Conservation (phyloP, 2,113 vertebrate genomes). For the Noturus placidus region DNA sequence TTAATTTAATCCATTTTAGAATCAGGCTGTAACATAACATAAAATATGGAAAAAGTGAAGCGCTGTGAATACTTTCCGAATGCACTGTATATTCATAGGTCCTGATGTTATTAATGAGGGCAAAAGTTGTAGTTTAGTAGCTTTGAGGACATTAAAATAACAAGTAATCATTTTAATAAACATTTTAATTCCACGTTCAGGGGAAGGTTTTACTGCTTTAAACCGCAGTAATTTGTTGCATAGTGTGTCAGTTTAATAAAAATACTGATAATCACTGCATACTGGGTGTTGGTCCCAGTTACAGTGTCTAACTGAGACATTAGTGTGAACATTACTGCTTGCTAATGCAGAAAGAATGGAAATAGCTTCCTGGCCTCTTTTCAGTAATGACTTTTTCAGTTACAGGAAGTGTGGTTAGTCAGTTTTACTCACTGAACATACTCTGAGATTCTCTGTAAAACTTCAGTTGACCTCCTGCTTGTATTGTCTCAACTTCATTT, state of each 20-base stretch:
- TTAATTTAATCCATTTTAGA: too few relatives aligned
- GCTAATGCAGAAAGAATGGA: background rate
- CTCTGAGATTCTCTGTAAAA: background rate
- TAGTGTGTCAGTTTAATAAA: background rate
- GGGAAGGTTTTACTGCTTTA: background rate
- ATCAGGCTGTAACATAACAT: too few relatives aligned
- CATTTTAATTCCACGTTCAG: background rate
- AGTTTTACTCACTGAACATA: background rate
- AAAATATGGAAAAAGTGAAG: too few relatives aligned
- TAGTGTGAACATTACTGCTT: background rate
- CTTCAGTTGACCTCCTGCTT: background rate
- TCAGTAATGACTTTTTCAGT: slow-evolving; percentile 4
- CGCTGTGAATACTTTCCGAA: too few relatives aligned
- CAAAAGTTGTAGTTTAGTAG: background rate
- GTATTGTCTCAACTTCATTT: background rate
- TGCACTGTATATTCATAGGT: background rate
- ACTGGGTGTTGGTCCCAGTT: background rate
- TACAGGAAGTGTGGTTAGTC: background rate
- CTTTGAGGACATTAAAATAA: background rate
- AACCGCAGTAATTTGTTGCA: background rate
- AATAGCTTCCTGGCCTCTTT: background rate
- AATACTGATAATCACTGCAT: background rate
- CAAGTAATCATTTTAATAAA: background rate
- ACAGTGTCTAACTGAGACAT: background rate
- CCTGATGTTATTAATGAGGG: background rate